Evolutionary conservation across 2,113 vertebrate genomes (phyloP).

Genomic region (Peromyscus californicus): DNA sequence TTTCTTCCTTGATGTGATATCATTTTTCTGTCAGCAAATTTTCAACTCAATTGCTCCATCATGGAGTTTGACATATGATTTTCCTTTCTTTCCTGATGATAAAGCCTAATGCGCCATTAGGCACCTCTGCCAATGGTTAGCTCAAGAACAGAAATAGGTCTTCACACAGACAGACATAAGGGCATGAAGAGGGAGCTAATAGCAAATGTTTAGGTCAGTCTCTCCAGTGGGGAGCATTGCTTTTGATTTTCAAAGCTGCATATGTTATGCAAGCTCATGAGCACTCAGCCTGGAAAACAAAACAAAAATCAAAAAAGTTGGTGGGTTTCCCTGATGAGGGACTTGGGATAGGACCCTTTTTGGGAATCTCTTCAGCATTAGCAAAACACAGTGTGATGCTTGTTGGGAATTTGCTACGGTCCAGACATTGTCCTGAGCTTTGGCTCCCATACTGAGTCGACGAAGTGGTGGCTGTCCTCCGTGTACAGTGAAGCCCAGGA

Average conservation of each 20-base stretch:
- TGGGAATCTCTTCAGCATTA: slow-evolving; percentile 26
- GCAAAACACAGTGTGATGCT: not conserved
- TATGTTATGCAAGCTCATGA: slow-evolving; percentile 65
- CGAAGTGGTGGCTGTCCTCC: not conserved
- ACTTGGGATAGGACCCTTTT: not conserved
- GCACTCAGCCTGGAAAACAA: not conserved
- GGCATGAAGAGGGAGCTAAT: slow-evolving; percentile 48
- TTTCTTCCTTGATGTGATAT: slow-evolving; percentile 52
- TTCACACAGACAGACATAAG: slow-evolving; percentile 56
- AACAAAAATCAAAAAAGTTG: not conserved
- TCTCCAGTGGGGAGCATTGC: slow-evolving; percentile 31
- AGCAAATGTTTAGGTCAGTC: slow-evolving; percentile 44
- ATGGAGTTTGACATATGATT: not conserved
- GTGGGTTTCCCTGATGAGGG: slow-evolving; percentile 13
- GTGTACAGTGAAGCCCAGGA: not conserved
- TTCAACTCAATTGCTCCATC: slow-evolving; percentile 2
- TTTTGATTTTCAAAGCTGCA: slow-evolving; percentile 60
- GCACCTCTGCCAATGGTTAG: not conserved
- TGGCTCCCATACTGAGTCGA: not conserved
- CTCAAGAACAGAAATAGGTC: slow-evolving; percentile 55
- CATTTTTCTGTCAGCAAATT: slow-evolving; percentile 59
- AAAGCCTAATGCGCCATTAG: not conserved
- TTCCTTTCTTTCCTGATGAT: slow-evolving; percentile 29
- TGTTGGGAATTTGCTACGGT: not conserved
- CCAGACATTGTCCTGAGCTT: not conserved